A percentile compares a stretch with the other conserved stretches of the same genome.
Conservation (phyloP, 2,888 invertebrate species). For the Coleophora flavipennella region DNA sequence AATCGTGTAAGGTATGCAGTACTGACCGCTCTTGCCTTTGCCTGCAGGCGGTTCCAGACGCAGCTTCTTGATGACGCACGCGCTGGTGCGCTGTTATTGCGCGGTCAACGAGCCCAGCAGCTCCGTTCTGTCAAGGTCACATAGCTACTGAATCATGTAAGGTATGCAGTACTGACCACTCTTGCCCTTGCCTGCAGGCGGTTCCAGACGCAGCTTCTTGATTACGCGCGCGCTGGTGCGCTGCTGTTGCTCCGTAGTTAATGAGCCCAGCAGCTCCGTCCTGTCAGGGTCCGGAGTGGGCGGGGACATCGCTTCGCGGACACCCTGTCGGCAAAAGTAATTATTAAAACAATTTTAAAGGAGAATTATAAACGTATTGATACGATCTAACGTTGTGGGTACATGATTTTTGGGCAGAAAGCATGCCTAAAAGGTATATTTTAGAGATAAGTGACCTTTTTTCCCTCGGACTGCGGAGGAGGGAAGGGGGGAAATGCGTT, state of each 20-base stretch:
- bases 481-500: too few species aligned
- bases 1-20: too few species aligned
- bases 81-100: constrained; percentile 78
- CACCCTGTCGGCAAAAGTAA: too few species aligned
- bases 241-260: constrained; percentile 75
- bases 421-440: too few species aligned
- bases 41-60: constrained; percentile 68
- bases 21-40: neutral
- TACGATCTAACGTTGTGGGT: too few species aligned
- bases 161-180: neutral
- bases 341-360: too few species aligned
- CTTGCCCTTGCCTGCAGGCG: constrained; percentile 15
- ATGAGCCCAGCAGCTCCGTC: constrained; percentile 77
- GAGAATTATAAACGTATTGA: too few species aligned
- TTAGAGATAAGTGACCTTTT: too few species aligned
- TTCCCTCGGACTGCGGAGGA: too few species aligned
- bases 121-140: constrained; percentile 56
- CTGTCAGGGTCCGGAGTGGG: constrained; percentile 28
- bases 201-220: constrained; percentile 81
- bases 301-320: constrained; percentile 22
- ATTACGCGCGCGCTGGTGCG: constrained; percentile 84
- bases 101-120: constrained; percentile 81
- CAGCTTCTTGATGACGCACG: constrained; percentile 85
- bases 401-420: too few species aligned
- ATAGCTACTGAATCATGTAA: too few species aligned